Conservation (phyloP, 2,797 vertebrate genomes). For the Crocidura indochinensis region DNA sequence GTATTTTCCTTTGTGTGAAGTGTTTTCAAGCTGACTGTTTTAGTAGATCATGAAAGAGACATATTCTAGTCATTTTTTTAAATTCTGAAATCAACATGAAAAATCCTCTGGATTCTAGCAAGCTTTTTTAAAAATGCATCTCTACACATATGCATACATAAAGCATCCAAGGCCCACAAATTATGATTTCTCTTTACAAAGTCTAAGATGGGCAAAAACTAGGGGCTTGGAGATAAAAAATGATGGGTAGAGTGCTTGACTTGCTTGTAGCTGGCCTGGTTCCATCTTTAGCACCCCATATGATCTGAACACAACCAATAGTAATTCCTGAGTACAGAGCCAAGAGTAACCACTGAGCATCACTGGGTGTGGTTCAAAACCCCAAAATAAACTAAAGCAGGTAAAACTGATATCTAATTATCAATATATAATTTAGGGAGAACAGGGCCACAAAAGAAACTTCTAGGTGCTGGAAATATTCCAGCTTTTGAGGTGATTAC, state of each 20-base stretch:
- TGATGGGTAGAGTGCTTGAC: too few relatives aligned
- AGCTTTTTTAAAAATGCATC: conserved; percentile 9
- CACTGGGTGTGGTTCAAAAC: too few relatives aligned
- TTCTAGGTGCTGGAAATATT: conserved; percentile 2
- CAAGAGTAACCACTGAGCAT: too few relatives aligned
- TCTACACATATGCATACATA: background rate
- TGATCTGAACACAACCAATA: too few relatives aligned
- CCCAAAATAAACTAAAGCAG: too few relatives aligned
- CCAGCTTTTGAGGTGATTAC: background rate
- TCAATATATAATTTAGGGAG: background rate
- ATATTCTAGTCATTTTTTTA: background rate
- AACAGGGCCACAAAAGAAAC: background rate
- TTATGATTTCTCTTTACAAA: conserved; percentile 35
- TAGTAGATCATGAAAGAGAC: conserved; percentile 11
- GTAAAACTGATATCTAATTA: background rate
- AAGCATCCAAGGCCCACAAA: too few relatives aligned
- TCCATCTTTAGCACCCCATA: too few relatives aligned
- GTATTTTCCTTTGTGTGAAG: conserved; percentile 11
- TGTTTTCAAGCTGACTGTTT: background rate
- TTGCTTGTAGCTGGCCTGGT: too few relatives aligned
- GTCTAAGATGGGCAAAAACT: conserved; percentile 7
- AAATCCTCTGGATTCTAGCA: background rate
- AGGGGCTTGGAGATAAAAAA: too few relatives aligned
- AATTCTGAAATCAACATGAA: background rate
- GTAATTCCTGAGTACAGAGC: too few relatives aligned